Evolutionary conservation across 2,888 invertebrate species (phyloP).

Genomic region (Mimas tiliae): DNA sequence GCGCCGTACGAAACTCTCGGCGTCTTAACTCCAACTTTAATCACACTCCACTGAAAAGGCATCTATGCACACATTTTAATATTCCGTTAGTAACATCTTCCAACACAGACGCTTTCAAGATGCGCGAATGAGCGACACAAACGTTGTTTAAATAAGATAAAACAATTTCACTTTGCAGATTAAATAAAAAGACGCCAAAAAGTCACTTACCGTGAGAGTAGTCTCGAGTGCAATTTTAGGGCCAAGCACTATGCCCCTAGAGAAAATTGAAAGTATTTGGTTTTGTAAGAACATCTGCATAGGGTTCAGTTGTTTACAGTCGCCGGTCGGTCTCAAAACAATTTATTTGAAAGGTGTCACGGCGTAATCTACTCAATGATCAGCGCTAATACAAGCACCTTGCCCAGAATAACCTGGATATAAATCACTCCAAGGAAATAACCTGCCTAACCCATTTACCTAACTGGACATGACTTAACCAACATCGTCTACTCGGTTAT

Average conservation of each 20-base stretch:
- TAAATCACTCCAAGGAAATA: constrained; percentile 75
- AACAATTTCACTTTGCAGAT: constrained; percentile 62
- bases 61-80: constrained; percentile 7
- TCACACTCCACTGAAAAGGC: background rate
- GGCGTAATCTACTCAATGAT: constrained; percentile 79
- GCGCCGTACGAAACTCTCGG: constrained; percentile 19
- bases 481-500: constrained; percentile 44
- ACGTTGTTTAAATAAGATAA: constrained; percentile 49
- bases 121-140: background rate
- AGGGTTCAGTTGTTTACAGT: constrained; percentile 78
- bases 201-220: constrained; percentile 58
- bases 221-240: constrained; percentile 67
- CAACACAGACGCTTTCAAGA: background rate
- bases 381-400: constrained; percentile 64
- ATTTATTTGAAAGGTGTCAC: constrained; percentile 84
- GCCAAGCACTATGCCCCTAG: constrained; percentile 55
- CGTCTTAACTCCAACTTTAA: background rate
- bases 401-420: constrained; percentile 63
- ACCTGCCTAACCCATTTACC: constrained; percentile 65
- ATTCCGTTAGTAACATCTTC: background rate
- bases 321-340: constrained; percentile 76
- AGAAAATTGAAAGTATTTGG: constrained; percentile 71
- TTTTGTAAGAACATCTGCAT: constrained; percentile 74
- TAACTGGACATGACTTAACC: constrained; percentile 64
- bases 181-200: constrained; percentile 64